phyloP scores from a whole-genome alignment of 2,113 vertebrate genomes.

The Mormyrus iriodes region DNA sequence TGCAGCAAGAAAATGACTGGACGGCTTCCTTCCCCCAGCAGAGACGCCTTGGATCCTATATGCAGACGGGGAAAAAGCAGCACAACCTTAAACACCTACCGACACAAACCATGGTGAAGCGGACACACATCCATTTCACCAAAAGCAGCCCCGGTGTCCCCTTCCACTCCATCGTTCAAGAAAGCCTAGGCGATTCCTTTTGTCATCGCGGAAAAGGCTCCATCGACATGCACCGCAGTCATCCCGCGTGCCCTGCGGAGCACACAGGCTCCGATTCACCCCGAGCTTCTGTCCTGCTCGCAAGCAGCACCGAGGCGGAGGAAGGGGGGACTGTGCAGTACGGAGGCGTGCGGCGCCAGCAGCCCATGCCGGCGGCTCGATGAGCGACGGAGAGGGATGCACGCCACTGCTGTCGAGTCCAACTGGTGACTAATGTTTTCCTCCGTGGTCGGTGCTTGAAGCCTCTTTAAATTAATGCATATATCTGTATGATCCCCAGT shows the following conservation, averaged over 20 bases:
- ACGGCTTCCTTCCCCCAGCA: not conserved
- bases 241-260: not conserved
- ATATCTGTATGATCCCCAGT: conserved; percentile 7
- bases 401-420: not conserved
- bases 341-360: not conserved
- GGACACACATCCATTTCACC: conserved; percentile 32
- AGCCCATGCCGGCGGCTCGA: not conserved
- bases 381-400: not conserved
- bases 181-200: conserved; percentile 27
- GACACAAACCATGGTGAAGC: conserved; percentile 35
- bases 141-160: conserved; percentile 25
- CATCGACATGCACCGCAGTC: conserved; percentile 6
- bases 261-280: not conserved
- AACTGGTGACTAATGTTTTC: conserved; percentile 17
- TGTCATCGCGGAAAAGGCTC: conserved; percentile 32
- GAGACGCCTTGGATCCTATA: not conserved
- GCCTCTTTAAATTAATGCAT: conserved; percentile 8
- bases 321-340: not conserved
- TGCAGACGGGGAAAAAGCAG: not conserved
- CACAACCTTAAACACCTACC: conserved; percentile 32
- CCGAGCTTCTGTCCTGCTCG: not conserved
- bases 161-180: conserved; percentile 33
- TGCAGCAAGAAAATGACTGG: not conserved
- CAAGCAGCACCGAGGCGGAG: not conserved
- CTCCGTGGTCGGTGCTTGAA: conserved; percentile 6